Evolutionary conservation across 1,140 invertebrate genomes (phyloP).

Genomic region (Papilio xuthus): DNA sequence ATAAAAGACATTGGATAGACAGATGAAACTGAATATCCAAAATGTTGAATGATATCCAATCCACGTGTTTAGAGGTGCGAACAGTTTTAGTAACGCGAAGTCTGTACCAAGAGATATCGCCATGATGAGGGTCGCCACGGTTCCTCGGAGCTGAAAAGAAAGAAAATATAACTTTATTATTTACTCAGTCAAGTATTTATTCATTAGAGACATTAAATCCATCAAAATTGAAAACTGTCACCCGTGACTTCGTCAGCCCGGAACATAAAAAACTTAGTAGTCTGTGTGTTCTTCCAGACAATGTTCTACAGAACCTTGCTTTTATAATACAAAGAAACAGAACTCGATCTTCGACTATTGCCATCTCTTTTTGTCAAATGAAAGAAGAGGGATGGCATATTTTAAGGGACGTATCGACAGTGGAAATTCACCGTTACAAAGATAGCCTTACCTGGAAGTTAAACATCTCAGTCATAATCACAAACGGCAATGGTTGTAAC

Average conservation of each 20-base stretch:
- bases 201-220: no score
- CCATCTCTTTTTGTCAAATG: no score
- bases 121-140: slow-evolving; percentile 73
- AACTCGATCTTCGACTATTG: no score
- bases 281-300: no score
- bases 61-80: slow-evolving; percentile 76
- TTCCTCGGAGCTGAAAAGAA: slow-evolving; percentile 66
- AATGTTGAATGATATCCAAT: slow-evolving; percentile 85
- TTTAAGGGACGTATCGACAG: no score
- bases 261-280: no score
- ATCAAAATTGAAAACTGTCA: no score
- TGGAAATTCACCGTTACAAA: background rate
- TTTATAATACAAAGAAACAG: no score
- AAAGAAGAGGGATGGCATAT: no score
- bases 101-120: slow-evolving; percentile 73
- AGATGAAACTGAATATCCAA: slow-evolving; percentile 86
- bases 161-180: background rate
- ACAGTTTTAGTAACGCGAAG: slow-evolving; percentile 72
- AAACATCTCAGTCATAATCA: slow-evolving; percentile 78
- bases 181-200: background rate
- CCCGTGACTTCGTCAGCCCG: no score
- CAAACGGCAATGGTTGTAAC: slow-evolving; percentile 69
- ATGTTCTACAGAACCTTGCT: no score
- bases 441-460: slow-evolving; percentile 64
- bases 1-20: slow-evolving; percentile 83